Evolutionary conservation across 2,113 vertebrate genomes (phyloP).

Genomic region (Calidris pugnax): DNA sequence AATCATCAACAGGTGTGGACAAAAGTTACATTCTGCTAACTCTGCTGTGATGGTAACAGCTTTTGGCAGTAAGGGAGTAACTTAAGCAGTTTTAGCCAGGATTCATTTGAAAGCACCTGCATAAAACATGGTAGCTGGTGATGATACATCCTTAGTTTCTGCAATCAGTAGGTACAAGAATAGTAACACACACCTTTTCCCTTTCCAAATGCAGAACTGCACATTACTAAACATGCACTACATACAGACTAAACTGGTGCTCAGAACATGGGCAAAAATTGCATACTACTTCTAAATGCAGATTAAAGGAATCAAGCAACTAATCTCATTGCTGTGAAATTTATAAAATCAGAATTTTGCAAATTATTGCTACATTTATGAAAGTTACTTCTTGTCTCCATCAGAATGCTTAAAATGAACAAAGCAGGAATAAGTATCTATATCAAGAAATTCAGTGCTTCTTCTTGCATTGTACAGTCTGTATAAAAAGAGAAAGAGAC

Average conservation of each 20-base stretch:
- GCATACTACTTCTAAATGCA: not conserved
- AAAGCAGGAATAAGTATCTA: not conserved
- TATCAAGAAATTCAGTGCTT: not conserved
- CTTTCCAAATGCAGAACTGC: not conserved
- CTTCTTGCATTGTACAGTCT: not conserved
- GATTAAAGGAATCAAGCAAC: not conserved
- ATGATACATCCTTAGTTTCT: not conserved
- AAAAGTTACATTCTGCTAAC: not conserved
- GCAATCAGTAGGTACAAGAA: not conserved
- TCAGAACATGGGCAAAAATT: not conserved
- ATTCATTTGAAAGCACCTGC: not conserved
- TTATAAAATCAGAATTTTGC: not conserved
- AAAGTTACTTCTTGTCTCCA: not conserved
- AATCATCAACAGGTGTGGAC: not conserved
- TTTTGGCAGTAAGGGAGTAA: not conserved
- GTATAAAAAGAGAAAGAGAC: not conserved
- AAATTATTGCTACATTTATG: not conserved
- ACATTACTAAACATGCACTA: not conserved
- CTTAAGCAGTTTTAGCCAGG: not conserved
- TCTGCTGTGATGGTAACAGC: not conserved
- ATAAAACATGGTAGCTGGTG: not conserved
- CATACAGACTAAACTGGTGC: not conserved
- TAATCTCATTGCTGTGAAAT: not conserved
- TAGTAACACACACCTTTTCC: not conserved
- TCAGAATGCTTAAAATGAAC: not conserved